Percentiles rank a stretch among this genome's conserved stretches.
phyloP scores from a whole-genome alignment of 2,888 invertebrate species.

The Dynastes hyllus region DNA sequence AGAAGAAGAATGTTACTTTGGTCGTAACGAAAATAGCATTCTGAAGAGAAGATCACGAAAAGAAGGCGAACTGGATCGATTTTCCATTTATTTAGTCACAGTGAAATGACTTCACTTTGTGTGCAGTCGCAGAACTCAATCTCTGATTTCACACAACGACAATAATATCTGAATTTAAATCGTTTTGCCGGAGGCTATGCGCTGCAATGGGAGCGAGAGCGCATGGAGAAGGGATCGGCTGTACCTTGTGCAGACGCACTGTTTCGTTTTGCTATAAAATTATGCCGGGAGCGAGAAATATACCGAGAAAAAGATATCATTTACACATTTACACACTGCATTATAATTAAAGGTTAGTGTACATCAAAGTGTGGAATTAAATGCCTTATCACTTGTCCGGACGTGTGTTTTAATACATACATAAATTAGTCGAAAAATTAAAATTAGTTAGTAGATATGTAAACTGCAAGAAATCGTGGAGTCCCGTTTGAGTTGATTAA shows the following conservation, averaged over 20 bases:
- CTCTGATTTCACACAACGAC: constrained; percentile 69
- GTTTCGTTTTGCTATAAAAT: constrained; percentile 39
- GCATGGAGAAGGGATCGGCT: constrained; percentile 32
- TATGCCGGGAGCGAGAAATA: not conserved
- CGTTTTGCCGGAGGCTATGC: constrained; percentile 54
- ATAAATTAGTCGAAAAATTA: too few relatives aligned
- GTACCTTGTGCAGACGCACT: constrained; percentile 23
- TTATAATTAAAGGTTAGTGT: not conserved
- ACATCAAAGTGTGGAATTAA: too few relatives aligned
- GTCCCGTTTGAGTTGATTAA: too few relatives aligned
- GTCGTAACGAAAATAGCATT: not conserved
- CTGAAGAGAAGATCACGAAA: constrained; percentile 28
- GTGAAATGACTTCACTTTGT: constrained; percentile 66
- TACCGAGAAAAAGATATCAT: constrained; percentile 27
- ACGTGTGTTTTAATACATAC: too few relatives aligned
- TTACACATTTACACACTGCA: constrained; percentile 7
- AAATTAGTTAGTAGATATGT: too few relatives aligned
- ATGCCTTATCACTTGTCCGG: too few relatives aligned
- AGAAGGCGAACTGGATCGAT: constrained; percentile 46
- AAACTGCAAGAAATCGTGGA: too few relatives aligned
- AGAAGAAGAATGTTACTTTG: constrained; percentile 4
- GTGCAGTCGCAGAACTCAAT: constrained; percentile 67
- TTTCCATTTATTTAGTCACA: constrained; percentile 66
- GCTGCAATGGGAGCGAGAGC: constrained; percentile 32
- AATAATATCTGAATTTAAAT: constrained; percentile 71